Evolutionary conservation across 2,888 invertebrate species (phyloP), one percentile per base, ranked within the genome.

Genomic region (Aphidoletes aphidimyza): DNA sequence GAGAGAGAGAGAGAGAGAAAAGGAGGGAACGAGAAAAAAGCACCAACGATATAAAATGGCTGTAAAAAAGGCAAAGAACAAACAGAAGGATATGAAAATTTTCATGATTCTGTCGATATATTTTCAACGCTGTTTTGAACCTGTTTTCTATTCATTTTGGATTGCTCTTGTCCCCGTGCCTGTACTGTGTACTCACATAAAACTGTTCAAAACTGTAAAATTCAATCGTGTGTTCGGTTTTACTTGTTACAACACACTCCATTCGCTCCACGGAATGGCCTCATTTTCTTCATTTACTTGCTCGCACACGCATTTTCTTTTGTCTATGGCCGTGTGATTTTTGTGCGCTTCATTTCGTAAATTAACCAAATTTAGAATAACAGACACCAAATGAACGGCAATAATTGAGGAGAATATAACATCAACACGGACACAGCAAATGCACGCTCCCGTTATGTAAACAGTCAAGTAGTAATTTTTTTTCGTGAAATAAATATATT

Each of bases 401-500:
- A 47, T 14, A 2, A 1, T 17, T 30, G 30, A 69, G 11, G 69
- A 69, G 14, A 34, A n/a, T 2, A 69, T n/a, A 69, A 69, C 69
- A 69, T 30, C 30, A 69, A 69, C 37, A 78, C 17, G 36, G 34
- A 8, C 37, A n/a, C n/a, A n/a, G n/a, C n/a, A n/a, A n/a, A n/a
- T n/a, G n/a, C n/a, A n/a, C n/a, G n/a, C n/a, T n/a, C n/a, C n/a
- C 81, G 78, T 36, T 37, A 37, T 81, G 37, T 81, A 81, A 81
- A 81, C 81, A 81, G 37, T 22, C n/a, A 81, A 81, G 69, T 69
- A 69, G 69, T 69, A 69, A 69, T 30, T 69, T n/a, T n/a, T n/a
- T n/a, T n/a, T 69, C 30, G 34, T 69, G 69, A 30, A 69, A 30
- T 69, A 30, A 69, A 69, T 69, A n/a, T n/a, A 69, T 69, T 69